Evolutionary conservation across 2,797 vertebrate species (phyloP).

Genomic region (Oophaga sylvatica): DNA sequence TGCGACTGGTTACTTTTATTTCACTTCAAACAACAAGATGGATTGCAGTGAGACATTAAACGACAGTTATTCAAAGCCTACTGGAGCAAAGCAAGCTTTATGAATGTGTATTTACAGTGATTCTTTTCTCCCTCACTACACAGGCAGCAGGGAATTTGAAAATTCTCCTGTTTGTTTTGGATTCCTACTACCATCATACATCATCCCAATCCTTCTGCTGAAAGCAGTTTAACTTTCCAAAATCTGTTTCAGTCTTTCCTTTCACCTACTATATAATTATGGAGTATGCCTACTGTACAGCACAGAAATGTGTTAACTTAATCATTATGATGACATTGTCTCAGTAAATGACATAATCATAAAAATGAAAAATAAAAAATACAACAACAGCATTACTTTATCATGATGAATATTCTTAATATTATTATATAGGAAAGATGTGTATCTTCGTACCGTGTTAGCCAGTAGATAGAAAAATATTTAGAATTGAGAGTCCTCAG

Average conservation of each 20-base stretch:
- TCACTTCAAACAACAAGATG: constrained; percentile 19
- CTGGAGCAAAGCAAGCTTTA: constrained; percentile 27
- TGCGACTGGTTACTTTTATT: constrained; percentile 24
- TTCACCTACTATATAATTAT: neutral
- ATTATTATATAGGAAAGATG: neutral
- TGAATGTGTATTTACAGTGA: constrained; percentile 1
- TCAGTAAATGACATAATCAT: neutral
- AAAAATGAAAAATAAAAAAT: neutral
- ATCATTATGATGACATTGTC: neutral
- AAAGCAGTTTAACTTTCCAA: neutral
- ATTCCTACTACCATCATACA: neutral
- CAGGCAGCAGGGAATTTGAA: constrained; percentile 7
- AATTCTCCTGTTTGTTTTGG: neutral
- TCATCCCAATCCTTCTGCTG: neutral
- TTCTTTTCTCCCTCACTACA: neutral
- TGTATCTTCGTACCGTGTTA: no score
- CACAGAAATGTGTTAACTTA: neutral
- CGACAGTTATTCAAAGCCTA: constrained; percentile 12
- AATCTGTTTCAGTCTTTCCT: neutral
- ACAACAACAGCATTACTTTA: neutral
- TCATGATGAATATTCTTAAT: neutral
- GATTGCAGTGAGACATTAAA: constrained; percentile 14
- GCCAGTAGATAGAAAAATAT: no score
- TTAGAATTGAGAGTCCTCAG: no score
- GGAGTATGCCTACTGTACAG: neutral